Percentiles rank a stretch among this genome's conserved stretches.
These are phyloP conservation scores for Sturmia bella DNA, from an alignment of 2,888 invertebrate species.

Conservation along the genomic window DNA sequence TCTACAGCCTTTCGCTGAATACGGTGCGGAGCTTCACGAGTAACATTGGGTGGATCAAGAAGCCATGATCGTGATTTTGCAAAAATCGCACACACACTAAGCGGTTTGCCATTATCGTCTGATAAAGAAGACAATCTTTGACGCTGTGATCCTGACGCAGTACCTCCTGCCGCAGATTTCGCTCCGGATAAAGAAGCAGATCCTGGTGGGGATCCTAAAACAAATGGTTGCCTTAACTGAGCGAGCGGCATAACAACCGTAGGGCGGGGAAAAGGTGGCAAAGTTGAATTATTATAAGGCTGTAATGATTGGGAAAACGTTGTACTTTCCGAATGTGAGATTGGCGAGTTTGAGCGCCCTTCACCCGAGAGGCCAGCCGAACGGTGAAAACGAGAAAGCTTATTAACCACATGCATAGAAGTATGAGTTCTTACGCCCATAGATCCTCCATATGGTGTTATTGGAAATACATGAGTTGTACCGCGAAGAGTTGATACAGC, in stretches of 20 bases:
- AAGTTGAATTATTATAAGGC: constrained; percentile 92
- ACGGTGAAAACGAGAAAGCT: constrained; percentile 96
- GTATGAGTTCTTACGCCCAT: constrained; percentile 96
- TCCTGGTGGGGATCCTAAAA: constrained; percentile 78
- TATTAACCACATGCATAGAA: constrained; percentile 95
- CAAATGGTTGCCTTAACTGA: constrained; percentile 89
- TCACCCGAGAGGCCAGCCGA: constrained; percentile 93
- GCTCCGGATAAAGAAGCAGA: constrained; percentile 72
- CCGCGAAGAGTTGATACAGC: constrained; percentile 96
- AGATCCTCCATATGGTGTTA: constrained; percentile 97
- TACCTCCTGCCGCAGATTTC: constrained; percentile 58
- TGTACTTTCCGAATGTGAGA: constrained; percentile 81
- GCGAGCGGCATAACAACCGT: constrained; percentile 90
- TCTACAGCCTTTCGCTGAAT: constrained; percentile 86
- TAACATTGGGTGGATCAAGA: constrained; percentile 82
- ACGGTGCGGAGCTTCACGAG: constrained; percentile 80
- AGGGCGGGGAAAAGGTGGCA: constrained; percentile 95
- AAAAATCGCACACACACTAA: constrained; percentile 90
- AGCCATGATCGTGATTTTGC: constrained; percentile 90
- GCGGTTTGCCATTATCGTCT: constrained; percentile 86
- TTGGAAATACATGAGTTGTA: constrained; percentile 98
- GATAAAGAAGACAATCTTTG: constrained; percentile 88
- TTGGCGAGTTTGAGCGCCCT: constrained; percentile 88
- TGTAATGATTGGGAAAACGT: constrained; percentile 82
- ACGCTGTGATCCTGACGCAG: constrained; percentile 82